Evolutionary conservation across 2,888 invertebrate species (phyloP), one percentile per base, ranked within the genome.

Genomic region (Eupithecia tripunctaria): DNA sequence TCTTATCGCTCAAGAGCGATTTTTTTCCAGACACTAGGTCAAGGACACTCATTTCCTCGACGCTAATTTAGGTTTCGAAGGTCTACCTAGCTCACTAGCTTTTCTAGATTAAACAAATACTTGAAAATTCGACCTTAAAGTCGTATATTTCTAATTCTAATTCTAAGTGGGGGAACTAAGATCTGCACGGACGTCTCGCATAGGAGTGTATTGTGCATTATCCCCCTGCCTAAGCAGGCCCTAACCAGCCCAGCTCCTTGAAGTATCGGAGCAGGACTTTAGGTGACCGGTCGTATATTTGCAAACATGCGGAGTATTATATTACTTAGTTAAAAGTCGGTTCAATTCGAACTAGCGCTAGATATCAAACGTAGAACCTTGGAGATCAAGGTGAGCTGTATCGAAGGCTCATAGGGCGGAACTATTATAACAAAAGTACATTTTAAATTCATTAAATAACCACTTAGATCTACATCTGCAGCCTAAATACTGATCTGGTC

Each of bases 351-450:
- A 63, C 36, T 36, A 64, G 64, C 36, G 25, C 64, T 38, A 14
- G 38, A 14, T 41, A 64, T 14, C 38, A 64, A 36, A 38, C 36
- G 36, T 21, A 32, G 32, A 12, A 64, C 36, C 64, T 38, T 64
- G n/a, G 25, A n/a, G 21, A 32, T 64, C 38, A 41, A 64, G 62
- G 62, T 63, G 62, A 63, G 12, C 8, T 21, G 36, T 63, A n/a
- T 32, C 62, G 62, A 36, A 63, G 64, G 38, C 25, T 25, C 10
- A 12, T 18, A 18, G 63, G 32, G 32, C 36, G 36, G 36, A 64
- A 38, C 64, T 64, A 15, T 38, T 36, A 12, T 36, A 38, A 25
- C 38, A 38, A 64, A 38, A 38, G 12, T 36, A n/a, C 21, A 36
- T 64, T 63, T 63, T 12, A 38, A 38, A 64, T 64, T 36, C 25